Conservation (phyloP, 1,140 invertebrate species). For the Bombus pascuorum region DNA sequence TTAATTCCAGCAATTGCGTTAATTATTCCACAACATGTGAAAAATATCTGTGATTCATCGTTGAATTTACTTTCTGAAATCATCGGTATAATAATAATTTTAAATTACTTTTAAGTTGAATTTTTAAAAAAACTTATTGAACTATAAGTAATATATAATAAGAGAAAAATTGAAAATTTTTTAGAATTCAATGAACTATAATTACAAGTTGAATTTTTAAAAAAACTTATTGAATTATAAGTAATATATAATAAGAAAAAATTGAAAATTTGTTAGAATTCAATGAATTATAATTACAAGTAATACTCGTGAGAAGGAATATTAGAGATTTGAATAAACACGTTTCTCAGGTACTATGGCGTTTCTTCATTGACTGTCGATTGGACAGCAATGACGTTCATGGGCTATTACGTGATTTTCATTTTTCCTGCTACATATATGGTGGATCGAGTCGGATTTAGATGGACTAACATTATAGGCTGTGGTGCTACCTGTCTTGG, state of each 20-base stretch:
- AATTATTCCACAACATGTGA: background rate
- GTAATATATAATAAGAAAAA: background rate
- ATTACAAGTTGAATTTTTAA: too few species aligned
- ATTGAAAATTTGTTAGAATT: background rate
- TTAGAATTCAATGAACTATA: too few species aligned
- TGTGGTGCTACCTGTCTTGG: conserved; percentile 82
- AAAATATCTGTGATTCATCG: background rate
- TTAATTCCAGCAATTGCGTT: background rate
- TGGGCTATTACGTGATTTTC: conserved; percentile 87
- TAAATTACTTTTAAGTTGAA: too few species aligned
- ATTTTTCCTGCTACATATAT: conserved; percentile 88
- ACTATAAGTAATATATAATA: background rate
- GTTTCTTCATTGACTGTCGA: conserved; percentile 84
- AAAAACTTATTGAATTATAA: too few species aligned
- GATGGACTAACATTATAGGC: conserved; percentile 78
- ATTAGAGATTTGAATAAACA: background rate
- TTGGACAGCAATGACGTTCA: conserved; percentile 88
- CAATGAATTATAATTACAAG: background rate
- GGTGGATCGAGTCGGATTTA: conserved; percentile 80
- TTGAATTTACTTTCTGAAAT: background rate
- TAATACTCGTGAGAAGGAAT: background rate
- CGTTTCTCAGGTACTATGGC: conserved; percentile 80
- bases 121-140: too few species aligned
- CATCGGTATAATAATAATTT: background rate
- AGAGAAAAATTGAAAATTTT: background rate